Conservation (phyloP, 2,888 invertebrate species). For the Trypoxylon attenuatum region DNA sequence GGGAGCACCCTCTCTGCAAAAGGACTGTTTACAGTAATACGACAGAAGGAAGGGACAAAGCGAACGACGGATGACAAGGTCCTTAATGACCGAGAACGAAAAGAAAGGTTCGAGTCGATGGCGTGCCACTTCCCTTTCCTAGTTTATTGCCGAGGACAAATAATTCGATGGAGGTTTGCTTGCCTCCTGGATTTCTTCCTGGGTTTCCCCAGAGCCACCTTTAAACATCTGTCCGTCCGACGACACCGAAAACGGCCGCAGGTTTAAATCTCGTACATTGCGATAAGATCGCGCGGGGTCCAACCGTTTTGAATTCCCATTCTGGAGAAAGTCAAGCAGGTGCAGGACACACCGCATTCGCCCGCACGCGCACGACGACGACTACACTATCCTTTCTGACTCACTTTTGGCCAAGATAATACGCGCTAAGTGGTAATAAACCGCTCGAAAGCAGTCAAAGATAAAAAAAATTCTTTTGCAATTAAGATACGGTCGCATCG, state of each 20-base stretch:
- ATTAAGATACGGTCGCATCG: neutral
- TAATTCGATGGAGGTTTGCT: slow-evolving; percentile 26
- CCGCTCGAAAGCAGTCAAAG: neutral
- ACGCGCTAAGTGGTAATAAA: slow-evolving; percentile 2
- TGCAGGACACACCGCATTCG: slow-evolving; percentile 5
- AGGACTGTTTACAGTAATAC: no score
- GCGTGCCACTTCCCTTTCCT: slow-evolving; percentile 4
- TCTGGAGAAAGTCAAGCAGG: slow-evolving; percentile 26
- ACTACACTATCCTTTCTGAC: neutral
- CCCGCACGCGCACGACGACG: neutral
- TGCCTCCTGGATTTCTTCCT: slow-evolving; percentile 9
- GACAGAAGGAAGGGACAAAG: slow-evolving; percentile 10
- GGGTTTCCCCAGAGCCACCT: neutral
- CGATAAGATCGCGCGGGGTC: slow-evolving; percentile 25
- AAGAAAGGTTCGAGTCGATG: slow-evolving; percentile 9
- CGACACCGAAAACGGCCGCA: slow-evolving; percentile 5
- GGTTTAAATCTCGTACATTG: slow-evolving; percentile 19
- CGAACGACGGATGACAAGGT: slow-evolving; percentile 19
- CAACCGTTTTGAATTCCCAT: slow-evolving; percentile 13
- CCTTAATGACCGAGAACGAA: slow-evolving; percentile 28
- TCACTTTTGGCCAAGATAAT: neutral
- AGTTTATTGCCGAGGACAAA: slow-evolving; percentile 35
- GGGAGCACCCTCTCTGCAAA: no score
- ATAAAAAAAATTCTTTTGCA: no score
- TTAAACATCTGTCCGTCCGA: slow-evolving; percentile 35